Evolutionary conservation across 2,888 invertebrate genomes (phyloP), one percentile per base, ranked within the genome.

Genomic region (Microctonus brassicae): DNA sequence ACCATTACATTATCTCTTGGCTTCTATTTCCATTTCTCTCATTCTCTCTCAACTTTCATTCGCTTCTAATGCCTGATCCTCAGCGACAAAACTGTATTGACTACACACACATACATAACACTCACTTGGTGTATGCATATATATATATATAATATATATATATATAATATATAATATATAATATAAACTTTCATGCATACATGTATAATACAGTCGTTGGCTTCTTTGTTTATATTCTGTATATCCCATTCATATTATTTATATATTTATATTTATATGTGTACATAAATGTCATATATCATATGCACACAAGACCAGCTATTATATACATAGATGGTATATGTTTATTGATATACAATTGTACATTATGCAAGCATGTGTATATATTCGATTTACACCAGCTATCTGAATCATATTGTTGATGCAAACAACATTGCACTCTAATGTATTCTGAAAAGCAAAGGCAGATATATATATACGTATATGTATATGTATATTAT

Each of bases 351-450:
- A 69, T 75, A 73, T 75, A 72, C 73, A 76, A 73, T 73, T 72
- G 73, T 72, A 70, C 72, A 75, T 75, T 76, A 76, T 76, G 74
- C 74, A 76, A 74, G 72, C 76, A 76, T 72, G 75, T 72, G 72
- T 61, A 71, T 76, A 75, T 76, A 73, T 66, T 53, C 70, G 63
- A 47, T 67, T 72, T 72, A 77, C 73, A 77, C 75, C n/a, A n/a
- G n/a, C 74, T 53, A 74, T 77, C 73, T 72, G 74, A 75, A 75
- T 74, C 73, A n/a, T n/a, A 73, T 77, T 75, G 73, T 72, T 53
- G 68, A 69, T 67, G 75, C 73, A 77, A 77, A 77, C 76, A 77
- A 65, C 74, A 74, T 73, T 68, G 64, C 65, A 65, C 69, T 70
- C 76, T 77, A 77, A 77, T 77, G 75, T 71, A 69, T 75, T 72